Evolutionary conservation across 2,888 invertebrate species (phyloP).

Genomic region (Cistogaster globosa): DNA sequence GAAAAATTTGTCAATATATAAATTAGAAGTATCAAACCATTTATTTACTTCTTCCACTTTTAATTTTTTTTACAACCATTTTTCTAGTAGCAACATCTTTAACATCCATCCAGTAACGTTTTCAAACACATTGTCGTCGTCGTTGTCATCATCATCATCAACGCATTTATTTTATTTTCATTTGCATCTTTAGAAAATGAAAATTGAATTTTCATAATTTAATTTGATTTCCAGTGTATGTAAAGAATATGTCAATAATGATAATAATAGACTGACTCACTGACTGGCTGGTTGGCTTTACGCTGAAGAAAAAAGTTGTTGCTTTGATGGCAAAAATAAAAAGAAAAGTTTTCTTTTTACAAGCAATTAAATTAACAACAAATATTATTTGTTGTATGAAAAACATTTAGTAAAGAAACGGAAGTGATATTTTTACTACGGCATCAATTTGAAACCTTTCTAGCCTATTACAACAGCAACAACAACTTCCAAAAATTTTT

Average conservation of each 20-base stretch:
- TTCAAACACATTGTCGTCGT: slow-evolving; percentile 16
- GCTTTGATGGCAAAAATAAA: slow-evolving; percentile 30
- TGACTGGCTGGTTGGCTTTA: slow-evolving; percentile 1
- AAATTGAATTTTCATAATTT: slow-evolving; percentile 71
- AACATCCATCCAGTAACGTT: not conserved
- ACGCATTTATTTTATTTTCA: slow-evolving; percentile 62
- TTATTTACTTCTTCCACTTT: slow-evolving; percentile 7
- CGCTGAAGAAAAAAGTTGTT: slow-evolving; percentile 7
- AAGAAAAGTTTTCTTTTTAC: slow-evolving; percentile 53
- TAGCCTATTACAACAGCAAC: not conserved
- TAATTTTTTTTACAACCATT: not conserved
- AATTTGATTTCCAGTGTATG: slow-evolving; percentile 63
- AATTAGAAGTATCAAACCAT: slow-evolving; percentile 43
- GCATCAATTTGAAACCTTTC: not conserved
- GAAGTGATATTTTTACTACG: slow-evolving; percentile 13
- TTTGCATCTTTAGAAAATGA: slow-evolving; percentile 66
- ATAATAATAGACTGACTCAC: slow-evolving; percentile 30
- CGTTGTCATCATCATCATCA: slow-evolving; percentile 13
- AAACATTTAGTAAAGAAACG: slow-evolving; percentile 42
- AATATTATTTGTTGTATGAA: slow-evolving; percentile 30
- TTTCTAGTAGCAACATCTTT: not conserved
- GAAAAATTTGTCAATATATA: slow-evolving; percentile 53
- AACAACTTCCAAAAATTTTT: not conserved
- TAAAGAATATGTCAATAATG: slow-evolving; percentile 43
- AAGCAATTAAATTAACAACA: slow-evolving; percentile 64